Percentiles rank a stretch among this genome's conserved stretches.
Conservation (phyloP, 2,888 invertebrate species). For the Pardosa pseudoannulata region DNA sequence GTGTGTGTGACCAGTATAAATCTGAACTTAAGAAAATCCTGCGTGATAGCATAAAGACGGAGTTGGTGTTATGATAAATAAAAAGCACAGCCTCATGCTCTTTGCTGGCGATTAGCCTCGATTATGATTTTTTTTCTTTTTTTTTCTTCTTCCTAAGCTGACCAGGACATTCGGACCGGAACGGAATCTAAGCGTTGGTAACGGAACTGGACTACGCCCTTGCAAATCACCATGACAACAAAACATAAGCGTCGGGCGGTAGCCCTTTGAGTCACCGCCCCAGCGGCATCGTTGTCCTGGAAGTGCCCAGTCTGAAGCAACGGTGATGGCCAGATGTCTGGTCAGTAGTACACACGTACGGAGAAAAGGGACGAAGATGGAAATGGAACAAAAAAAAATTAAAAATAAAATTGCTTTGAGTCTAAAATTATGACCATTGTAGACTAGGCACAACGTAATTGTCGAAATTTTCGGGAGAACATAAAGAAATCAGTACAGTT, state of each 20-base stretch:
- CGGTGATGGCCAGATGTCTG: background rate
- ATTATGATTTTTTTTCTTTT: background rate
- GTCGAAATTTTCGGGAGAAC: too few relatives aligned
- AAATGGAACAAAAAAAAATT: background rate
- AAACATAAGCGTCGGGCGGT: constrained; percentile 38
- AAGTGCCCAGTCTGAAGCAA: background rate
- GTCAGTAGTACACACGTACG: background rate
- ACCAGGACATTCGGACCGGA: constrained; percentile 57
- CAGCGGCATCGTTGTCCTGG: background rate
- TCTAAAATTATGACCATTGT: background rate
- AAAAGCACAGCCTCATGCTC: background rate
- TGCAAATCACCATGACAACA: constrained; percentile 52
- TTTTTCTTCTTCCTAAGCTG: background rate
- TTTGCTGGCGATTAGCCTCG: background rate
- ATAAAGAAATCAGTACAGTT: too few relatives aligned
- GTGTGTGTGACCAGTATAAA: background rate
- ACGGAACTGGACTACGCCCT: constrained; percentile 67
- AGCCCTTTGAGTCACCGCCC: background rate
- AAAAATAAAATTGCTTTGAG: background rate
- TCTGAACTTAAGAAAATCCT: background rate
- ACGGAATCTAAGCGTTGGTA: constrained; percentile 58
- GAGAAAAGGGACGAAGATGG: background rate
- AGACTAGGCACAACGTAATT: too few relatives aligned
- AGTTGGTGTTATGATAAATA: background rate
- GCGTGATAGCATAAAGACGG: background rate